Conservation (phyloP, 2,797 vertebrate species). For the Crocidura indochinensis region DNA sequence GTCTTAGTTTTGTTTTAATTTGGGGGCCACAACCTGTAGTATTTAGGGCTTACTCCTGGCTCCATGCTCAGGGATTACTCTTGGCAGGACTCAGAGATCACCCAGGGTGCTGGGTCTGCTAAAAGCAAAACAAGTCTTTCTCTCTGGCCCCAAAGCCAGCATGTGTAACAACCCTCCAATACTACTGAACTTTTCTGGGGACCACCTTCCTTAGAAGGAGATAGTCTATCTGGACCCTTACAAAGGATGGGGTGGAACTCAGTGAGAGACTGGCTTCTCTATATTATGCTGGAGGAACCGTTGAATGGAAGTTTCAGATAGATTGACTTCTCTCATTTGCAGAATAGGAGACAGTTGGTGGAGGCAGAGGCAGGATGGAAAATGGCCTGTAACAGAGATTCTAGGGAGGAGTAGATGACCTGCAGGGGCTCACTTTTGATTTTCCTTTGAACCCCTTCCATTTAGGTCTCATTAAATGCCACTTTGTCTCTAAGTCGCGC, state of each 20-base stretch:
- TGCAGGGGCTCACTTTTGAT: background rate
- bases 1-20: too few species aligned
- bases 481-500: background rate
- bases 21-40: too few species aligned
- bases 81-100: too few species aligned
- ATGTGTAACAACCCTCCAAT: too few species aligned
- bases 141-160: too few species aligned
- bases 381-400: background rate
- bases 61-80: too few species aligned
- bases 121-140: too few species aligned
- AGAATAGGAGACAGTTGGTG: background rate
- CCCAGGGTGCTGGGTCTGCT: too few species aligned
- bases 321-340: background rate
- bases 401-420: background rate
- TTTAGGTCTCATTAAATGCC: background rate
- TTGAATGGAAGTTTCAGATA: background rate
- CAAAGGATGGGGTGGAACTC: background rate
- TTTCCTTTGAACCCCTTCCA: background rate
- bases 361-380: background rate
- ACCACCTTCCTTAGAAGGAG: constrained; percentile 12
- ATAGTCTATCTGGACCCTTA: background rate
- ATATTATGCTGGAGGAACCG: background rate
- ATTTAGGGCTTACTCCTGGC: too few species aligned
- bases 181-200: background rate
- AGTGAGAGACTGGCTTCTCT: background rate